phyloP scores from a whole-genome alignment of 2,113 vertebrate species.

The Talpa occidentalis region DNA sequence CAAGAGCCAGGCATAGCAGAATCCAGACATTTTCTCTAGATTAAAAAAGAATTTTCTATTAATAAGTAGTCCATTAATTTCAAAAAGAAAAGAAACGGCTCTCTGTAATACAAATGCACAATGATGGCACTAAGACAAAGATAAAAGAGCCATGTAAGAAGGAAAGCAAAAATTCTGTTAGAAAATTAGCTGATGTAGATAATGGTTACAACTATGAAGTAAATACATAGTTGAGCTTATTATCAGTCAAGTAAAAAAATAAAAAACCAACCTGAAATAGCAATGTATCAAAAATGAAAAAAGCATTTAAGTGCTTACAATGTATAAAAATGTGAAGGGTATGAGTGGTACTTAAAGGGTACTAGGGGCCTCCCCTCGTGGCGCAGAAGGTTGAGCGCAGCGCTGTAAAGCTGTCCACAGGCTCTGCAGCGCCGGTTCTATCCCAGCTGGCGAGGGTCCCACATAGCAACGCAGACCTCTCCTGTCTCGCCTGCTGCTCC shows the following conservation, averaged over 20 bases:
- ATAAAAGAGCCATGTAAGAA: background rate
- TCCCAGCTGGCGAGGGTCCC: no score
- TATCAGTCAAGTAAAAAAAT: constrained; percentile 11
- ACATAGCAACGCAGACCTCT: no score
- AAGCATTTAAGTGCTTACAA: background rate
- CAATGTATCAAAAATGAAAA: background rate
- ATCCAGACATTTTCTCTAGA: background rate
- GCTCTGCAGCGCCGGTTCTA: no score
- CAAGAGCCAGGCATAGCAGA: background rate
- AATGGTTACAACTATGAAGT: constrained; percentile 33
- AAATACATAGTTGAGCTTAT: background rate
- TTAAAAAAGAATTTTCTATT: constrained; percentile 11
- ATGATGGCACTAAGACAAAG: background rate
- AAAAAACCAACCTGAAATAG: background rate
- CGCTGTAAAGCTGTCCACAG: no score
- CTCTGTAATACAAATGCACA: background rate
- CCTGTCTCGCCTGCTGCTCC: no score
- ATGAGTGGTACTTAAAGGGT: background rate
- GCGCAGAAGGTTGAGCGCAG: no score
- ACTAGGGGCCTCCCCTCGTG: no score
- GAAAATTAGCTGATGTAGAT: background rate
- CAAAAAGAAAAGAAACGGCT: constrained; percentile 43
- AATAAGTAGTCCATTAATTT: background rate
- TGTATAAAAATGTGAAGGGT: background rate
- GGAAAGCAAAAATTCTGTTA: constrained; percentile 25